Evolutionary conservation across 2,113 vertebrate species (phyloP), one percentile per base, ranked within the genome.

Genomic region (Lepus timidus): DNA sequence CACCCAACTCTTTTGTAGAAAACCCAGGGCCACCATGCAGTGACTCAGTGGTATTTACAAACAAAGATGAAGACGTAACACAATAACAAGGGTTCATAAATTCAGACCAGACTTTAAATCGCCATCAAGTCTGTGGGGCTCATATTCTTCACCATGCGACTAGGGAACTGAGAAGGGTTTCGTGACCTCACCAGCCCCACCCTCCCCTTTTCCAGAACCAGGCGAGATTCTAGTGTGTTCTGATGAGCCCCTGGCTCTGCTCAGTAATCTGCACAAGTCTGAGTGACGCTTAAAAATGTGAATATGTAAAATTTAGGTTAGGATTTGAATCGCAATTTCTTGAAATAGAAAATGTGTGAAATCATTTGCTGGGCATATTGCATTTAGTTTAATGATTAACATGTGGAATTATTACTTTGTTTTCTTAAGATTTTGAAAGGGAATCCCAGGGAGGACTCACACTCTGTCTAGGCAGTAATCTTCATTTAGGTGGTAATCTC

Each of bases 281-380:
- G 65, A 87, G 14, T 5, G 64, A 88, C 33, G 85, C 31, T 64
- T 79, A 25, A 75, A 92, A 75, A 80, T 31, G 67, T 70, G 81
- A 96, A 61, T 39, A 65, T 20, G 49, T 80, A 76, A 92, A 90
- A 94, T 55, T 75, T 25, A 88, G 94, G 75, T 31, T 88, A 90
- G 76, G 70, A 89, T 86, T 17, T 92, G 68, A 96, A 96, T 92
- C 64, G 64, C 74, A 71, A 74, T 73, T 84, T 92, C 93, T 89
- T 88, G 52, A 94, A 94, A 75, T 67, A 94, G 61, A 87, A 95
- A 95, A 92, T 64, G 44, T 80, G 85, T 80, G 82, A 95, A 94
- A 61, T 70, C 52, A 84, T 75, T 80, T 78, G n/a, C 91, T 91
- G 90, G 92, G 70, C 71, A 67, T 49, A 89, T 22, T 79, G 79